Evolutionary conservation across 1,140 invertebrate genomes (phyloP).

Genomic region (Drosophila yakuba): DNA sequence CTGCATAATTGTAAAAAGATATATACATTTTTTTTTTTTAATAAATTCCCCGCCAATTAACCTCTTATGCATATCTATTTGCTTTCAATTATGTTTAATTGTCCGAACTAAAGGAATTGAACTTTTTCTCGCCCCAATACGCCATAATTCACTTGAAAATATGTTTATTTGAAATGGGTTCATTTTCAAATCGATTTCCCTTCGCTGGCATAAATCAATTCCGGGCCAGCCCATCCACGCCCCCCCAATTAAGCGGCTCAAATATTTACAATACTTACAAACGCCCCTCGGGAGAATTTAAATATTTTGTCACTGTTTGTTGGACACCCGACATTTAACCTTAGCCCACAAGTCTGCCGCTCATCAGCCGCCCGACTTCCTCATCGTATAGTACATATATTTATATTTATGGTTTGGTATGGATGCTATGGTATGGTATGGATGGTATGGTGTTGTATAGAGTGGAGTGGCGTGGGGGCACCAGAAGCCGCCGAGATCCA

Average conservation of each 20-base stretch:
- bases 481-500: slow-evolving; percentile 17
- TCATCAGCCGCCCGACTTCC: slow-evolving; percentile 31
- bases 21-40: no score
- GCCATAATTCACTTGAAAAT: slow-evolving; percentile 38
- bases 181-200: slow-evolving; percentile 54
- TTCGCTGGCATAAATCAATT: slow-evolving; percentile 68
- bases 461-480: background rate
- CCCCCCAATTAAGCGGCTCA: slow-evolving; percentile 76
- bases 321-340: slow-evolving; percentile 76
- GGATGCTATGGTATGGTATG: no score
- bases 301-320: slow-evolving; percentile 82
- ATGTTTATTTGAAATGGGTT: slow-evolving; percentile 30
- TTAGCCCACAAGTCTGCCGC: slow-evolving; percentile 46
- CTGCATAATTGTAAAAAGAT: no score
- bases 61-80: background rate
- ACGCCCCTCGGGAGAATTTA: slow-evolving; percentile 69
- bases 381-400: slow-evolving; percentile 1
- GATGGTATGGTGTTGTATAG: no score
- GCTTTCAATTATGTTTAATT: background rate
- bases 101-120: background rate
- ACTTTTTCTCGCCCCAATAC: background rate
- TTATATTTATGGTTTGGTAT: background rate
- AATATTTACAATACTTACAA: slow-evolving; percentile 83
- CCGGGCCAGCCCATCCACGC: slow-evolving; percentile 35
- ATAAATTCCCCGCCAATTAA: no score